Base-by-base conservation (phyloP, 2,888 invertebrate species). In the Drosophila falleni region DNA sequence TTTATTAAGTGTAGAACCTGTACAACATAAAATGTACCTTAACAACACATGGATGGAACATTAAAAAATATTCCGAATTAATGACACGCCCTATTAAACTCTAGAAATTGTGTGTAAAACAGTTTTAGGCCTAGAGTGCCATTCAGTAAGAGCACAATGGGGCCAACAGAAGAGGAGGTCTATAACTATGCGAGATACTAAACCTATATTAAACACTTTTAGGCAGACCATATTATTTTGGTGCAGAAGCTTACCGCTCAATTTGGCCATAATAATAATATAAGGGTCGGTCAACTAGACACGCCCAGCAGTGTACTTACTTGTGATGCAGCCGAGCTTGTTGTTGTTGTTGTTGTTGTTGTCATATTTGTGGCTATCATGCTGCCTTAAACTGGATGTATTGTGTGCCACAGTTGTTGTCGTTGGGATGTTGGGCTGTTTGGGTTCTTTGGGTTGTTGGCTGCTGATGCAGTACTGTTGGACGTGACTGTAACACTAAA, bases 261-360 rank as follows among this genome's bases (percentile, higher is more conserved):
- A 87, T 85, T 83, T 80, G 76, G 64, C 64, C 80, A 88, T 81
- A 73, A 82, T 85, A 88, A 88, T 86, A 82, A 82, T 75, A 74
- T 68, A 69, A 64, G 74, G 54, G 35, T 56, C 61, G 55, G 64
- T 60, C 61, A 61, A 74, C 59, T 69, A 69, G 75, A 70, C 80
- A 69, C 55, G 70, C 70, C 64, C 75, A 49, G 54, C 41, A 51
- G 53, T 19, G 53, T 53, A 56, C 64, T 75, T 62, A 44, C 55
- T 44, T 59, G 9, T 46, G n/a, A 23, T 49, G n/a, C n/a, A n/a
- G n/a, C n/a, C n/a, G n/a, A n/a, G n/a, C n/a, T n/a, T n/a, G n/a
- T n/a, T n/a, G n/a, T 29, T 29, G 29, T 29, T 29, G 29, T 6
- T 6, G 29, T 29, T 51, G 50, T 41, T 41, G 55, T 70, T 61